These are phyloP conservation scores for Carassius gibelio DNA, from an alignment of 2,113 vertebrate species.

Conservation along the genomic window DNA sequence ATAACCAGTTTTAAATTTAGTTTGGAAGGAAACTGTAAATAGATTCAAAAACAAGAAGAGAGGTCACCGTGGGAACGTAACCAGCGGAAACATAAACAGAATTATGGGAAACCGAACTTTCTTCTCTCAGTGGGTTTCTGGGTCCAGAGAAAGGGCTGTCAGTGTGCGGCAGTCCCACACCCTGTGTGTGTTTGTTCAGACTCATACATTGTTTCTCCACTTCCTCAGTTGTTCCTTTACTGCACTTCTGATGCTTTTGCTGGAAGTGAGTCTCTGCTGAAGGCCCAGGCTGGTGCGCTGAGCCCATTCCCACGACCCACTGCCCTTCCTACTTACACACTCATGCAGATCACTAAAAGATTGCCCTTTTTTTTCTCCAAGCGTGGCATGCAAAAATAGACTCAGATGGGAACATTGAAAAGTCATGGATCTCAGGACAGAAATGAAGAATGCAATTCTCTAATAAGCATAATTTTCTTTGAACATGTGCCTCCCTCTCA, in stretches of 20 bases:
- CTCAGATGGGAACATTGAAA: slow-evolving; percentile 19
- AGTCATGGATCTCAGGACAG: slow-evolving; percentile 13
- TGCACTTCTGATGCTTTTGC: slow-evolving; percentile 60
- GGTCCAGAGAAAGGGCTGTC: slow-evolving; percentile 50
- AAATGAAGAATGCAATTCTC: not conserved
- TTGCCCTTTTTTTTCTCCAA: not conserved
- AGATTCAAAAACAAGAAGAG: slow-evolving; percentile 66
- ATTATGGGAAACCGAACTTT: slow-evolving; percentile 67
- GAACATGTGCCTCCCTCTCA: no score
- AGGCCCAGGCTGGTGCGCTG: slow-evolving; percentile 49
- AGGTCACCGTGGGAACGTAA: slow-evolving; percentile 47
- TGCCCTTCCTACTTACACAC: slow-evolving; percentile 69
- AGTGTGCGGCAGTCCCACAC: slow-evolving; percentile 62
- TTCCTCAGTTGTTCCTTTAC: slow-evolving; percentile 68
- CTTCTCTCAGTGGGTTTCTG: slow-evolving; percentile 64
- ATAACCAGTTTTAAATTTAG: slow-evolving; percentile 33
- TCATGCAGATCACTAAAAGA: slow-evolving; percentile 13
- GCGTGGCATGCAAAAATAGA: slow-evolving; percentile 17
- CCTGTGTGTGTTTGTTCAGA: slow-evolving; percentile 60
- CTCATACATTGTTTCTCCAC: slow-evolving; percentile 72
- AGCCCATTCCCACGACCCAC: slow-evolving; percentile 72
- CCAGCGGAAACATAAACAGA: slow-evolving; percentile 68
- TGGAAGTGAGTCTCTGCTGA: slow-evolving; percentile 63
- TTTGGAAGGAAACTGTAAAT: slow-evolving; percentile 62
- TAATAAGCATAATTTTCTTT: not conserved